Base-by-base conservation (phyloP, 2,888 invertebrate species). In the Dasysyrphus tricinctus region DNA sequence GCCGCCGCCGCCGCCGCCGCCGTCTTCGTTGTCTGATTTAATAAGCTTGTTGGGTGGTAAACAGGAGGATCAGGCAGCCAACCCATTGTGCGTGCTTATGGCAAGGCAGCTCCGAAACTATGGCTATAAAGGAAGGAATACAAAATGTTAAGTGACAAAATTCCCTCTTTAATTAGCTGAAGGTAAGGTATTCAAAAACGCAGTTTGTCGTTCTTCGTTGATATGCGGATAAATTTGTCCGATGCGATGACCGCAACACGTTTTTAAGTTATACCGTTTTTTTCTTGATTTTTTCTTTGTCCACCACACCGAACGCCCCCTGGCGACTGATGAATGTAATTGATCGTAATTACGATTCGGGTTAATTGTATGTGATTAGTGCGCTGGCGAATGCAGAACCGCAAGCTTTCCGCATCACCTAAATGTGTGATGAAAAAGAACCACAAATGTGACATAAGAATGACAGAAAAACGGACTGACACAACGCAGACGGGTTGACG, bases 401-500 rank as follows among this genome's bases (percentile, higher is more conserved):
- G 39, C 84, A 85, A 84, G 59, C 32, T 59, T 59, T 37, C 70
- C 63, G 37, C 67, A 69, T 51, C 84, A 70, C 74, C 61, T 59
- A 54, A 51, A 70, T 59, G 56, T 32, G 57, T 12, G 51, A 74
- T 39, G 70, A 70, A 69, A 75, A 72, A 34, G 72, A 54, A 86
- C 86, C 86, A 51, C 86, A 86, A 86, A 86, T 86, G 82, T 82
- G 79, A 86, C 86, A 82, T 74, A 75, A 82, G 79, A 79, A 72
- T 86, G 86, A 80, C 84, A 80, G 78, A 59, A 34, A 29, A 19
- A 69, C 39, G 49, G 54, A 73, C 72, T 42, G 80, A 63, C 34
- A 11, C 32, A 42, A 49, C 16, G 11, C 72, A 49, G 83, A 63
- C 16, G 7, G 70, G 54, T 56, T 74, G 75, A 78, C 73, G 65